Conservation (phyloP, 37 sponge, comb jelly and placozoan genomes). For the Halisarca cf. caerulea region DNA sequence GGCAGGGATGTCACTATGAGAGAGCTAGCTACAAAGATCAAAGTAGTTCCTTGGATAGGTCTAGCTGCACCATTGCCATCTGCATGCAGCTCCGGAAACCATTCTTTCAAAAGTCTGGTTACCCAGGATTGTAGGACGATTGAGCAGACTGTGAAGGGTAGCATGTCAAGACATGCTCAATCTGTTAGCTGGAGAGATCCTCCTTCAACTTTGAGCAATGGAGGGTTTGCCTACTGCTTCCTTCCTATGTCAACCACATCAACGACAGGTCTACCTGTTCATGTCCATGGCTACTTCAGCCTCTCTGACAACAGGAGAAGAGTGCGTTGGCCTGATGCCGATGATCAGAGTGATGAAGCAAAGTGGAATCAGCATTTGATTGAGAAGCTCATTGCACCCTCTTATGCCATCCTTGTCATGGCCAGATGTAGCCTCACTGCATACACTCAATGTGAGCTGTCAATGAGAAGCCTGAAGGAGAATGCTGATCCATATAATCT, state of each 20-base stretch:
- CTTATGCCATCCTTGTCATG: slow-evolving; percentile 55
- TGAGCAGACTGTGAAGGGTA: background rate
- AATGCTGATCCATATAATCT: slow-evolving; percentile 48
- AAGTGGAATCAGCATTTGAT: slow-evolving; percentile 70
- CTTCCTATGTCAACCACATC: slow-evolving; percentile 70
- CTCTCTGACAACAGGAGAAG: slow-evolving; percentile 69
- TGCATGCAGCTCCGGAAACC: background rate
- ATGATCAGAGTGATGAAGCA: slow-evolving; percentile 71
- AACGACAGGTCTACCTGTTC: slow-evolving; percentile 57
- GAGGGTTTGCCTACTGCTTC: slow-evolving; percentile 81
- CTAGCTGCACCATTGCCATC: slow-evolving; percentile 55
- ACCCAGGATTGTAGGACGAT: background rate
- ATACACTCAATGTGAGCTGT: slow-evolving; percentile 25
- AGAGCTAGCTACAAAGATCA: slow-evolving; percentile 30
- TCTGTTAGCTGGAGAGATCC: background rate
- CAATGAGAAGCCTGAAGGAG: background rate
- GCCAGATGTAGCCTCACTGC: slow-evolving; percentile 20
- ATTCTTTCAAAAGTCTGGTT: background rate
- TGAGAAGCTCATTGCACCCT: slow-evolving; percentile 37
- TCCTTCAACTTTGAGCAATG: background rate
- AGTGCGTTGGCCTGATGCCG: slow-evolving; percentile 78
- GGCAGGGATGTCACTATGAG: background rate
- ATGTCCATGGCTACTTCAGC: slow-evolving; percentile 84
- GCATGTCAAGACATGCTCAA: background rate
- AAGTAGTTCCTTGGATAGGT: slow-evolving; percentile 72